phyloP scores from a whole-genome alignment of 1,140 invertebrate genomes.

The Sycophaga agraensis region DNA sequence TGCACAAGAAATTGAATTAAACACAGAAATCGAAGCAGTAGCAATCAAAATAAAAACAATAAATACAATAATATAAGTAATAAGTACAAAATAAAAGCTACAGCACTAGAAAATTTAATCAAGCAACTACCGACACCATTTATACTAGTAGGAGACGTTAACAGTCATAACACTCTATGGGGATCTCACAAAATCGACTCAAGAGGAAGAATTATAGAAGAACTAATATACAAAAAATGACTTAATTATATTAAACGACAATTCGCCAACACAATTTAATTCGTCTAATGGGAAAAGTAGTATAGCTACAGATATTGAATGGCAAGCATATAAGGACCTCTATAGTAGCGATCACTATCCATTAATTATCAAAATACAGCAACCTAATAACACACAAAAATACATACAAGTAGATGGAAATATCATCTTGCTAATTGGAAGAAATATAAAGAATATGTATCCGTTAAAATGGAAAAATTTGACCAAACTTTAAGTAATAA shows the following conservation, averaged over 20 bases:
- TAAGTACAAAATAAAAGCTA: background rate
- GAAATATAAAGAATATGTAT: background rate
- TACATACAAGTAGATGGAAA: background rate
- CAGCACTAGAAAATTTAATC: no score
- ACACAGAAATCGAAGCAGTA: background rate
- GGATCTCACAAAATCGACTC: background rate
- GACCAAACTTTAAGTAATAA: conserved; percentile 7
- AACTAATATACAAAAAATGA: no score
- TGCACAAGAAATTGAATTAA: background rate
- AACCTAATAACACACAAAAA: background rate
- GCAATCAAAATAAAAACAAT: background rate
- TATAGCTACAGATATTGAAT: no score
- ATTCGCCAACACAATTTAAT: background rate
- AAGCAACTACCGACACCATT: no score
- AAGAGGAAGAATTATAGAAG: background rate
- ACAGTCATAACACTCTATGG: background rate
- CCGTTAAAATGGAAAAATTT: background rate
- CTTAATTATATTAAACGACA: no score
- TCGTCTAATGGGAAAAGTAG: background rate
- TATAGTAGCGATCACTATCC: background rate
- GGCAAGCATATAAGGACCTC: background rate
- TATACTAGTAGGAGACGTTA: background rate
- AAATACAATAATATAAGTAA: background rate
- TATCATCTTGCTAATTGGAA: no score
- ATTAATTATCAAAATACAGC: background rate